Base-by-base conservation (phyloP, 2,888 invertebrate species). In the Hypercompe scribonia region DNA sequence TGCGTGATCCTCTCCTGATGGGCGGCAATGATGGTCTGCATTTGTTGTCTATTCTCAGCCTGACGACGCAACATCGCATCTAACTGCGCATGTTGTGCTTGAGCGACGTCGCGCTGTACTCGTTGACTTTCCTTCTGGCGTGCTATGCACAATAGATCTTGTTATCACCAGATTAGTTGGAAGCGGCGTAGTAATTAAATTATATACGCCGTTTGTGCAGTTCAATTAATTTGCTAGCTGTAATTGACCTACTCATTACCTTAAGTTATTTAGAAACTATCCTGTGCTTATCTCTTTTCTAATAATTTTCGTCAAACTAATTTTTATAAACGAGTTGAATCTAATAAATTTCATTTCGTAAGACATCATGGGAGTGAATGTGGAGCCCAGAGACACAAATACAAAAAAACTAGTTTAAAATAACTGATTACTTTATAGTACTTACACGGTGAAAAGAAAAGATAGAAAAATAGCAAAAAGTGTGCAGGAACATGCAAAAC, bases 1-100 rank as follows among this genome's bases (percentile, higher is more conserved):
- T 96, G 94, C 50, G 96, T 96, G 74, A 97, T 97, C 61, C 96
- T 89, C 78, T 97, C 96, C 81, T 97, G 97, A 78, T 97, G 97
- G 10, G 95, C 87, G n/a, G 95, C 88, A 84, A 97, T 96, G 75
- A 96, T 96, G 21, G 94, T 91, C 84, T 97, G 97, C 93, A 97
- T 96, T 77, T 96, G 95, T 66, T 91, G 92, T 68, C 97, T 94
- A 76, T 96, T 96, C 36, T 95, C 94, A 34, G 96, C 95, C 79
- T 97, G 97, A 42, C 94, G 92, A 74, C 93, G 95, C 79, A 96
- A 84, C 88, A 97, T 93, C 18, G 92, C 90, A 78, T 96, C 96
- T 72, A 97, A 88, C 78, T 96, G 96, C 28, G 94, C 89, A 73
- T 96, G 96, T 77, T 96, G 96, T 46, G 96, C 96, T 7, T 90